phyloP scores from a whole-genome alignment of 2,888 invertebrate species.

The Pasiphila rectangulata region DNA sequence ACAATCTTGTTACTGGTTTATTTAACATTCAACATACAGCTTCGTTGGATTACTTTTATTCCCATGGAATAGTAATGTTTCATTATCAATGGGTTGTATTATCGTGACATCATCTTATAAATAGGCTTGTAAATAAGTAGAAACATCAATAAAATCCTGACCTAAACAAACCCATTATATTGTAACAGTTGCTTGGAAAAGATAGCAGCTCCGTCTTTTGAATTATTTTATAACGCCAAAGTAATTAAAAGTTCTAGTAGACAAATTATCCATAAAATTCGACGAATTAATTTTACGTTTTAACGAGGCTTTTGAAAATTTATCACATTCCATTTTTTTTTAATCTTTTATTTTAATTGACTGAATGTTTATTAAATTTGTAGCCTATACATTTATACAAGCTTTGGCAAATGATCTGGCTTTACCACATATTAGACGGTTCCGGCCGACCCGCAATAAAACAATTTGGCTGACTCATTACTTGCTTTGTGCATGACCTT shows the following conservation, averaged over 20 bases:
- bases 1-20: no score
- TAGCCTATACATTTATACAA: no score
- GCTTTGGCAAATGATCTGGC: not conserved
- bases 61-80: slow-evolving; percentile 22
- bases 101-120: slow-evolving; percentile 18
- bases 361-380: no score
- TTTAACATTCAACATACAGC: slow-evolving; percentile 19
- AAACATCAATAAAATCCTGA: slow-evolving; percentile 5
- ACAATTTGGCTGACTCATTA: slow-evolving; percentile 22
- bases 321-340: not conserved
- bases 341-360: no score
- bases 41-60: slow-evolving; percentile 15
- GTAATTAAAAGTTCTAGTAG: no score
- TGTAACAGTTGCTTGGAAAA: slow-evolving; percentile 7
- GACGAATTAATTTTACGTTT: no score
- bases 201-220: slow-evolving; percentile 12
- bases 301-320: no score
- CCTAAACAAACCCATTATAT: slow-evolving; percentile 2
- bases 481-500: slow-evolving; percentile 58
- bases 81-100: slow-evolving; percentile 9
- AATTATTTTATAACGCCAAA: not conserved
- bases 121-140: slow-evolving; percentile 8
- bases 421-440: slow-evolving; percentile 7
- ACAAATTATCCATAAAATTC: no score
- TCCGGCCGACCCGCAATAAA: slow-evolving; percentile 15